These are phyloP conservation scores for Thymallus thymallus DNA, from an alignment of 2,113 vertebrate genomes.

Conservation along the genomic window DNA sequence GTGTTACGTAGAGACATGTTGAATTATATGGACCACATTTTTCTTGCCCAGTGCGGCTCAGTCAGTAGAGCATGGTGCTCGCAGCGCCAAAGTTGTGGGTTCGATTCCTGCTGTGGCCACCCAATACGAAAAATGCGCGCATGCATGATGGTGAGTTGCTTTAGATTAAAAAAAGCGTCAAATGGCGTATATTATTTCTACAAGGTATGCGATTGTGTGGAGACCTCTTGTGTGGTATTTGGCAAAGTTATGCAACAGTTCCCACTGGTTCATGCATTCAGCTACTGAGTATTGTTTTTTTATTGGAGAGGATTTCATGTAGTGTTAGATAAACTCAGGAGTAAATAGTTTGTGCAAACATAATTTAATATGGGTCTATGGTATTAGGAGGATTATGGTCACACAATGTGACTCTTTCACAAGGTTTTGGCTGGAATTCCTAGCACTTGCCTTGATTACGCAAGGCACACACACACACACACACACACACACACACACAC, in stretches of 20 bases:
- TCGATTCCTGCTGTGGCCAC: no score
- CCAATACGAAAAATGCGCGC: no score
- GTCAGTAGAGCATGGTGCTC: no score
- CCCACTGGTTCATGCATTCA: background rate
- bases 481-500: rapidly evolving
- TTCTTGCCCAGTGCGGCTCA: no score
- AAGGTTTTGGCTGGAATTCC: background rate
- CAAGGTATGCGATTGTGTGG: no score
- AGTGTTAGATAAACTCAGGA: background rate
- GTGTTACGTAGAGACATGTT: no score
- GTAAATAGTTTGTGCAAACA: background rate
- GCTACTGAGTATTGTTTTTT: background rate
- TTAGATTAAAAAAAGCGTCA: no score
- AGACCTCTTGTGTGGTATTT: background rate
- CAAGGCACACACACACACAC: background rate
- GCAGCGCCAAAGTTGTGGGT: no score
- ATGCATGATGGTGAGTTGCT: no score
- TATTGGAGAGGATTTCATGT: background rate
- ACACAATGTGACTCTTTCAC: background rate
- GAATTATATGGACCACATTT: no score
- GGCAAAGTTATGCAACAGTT: background rate
- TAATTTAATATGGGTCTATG: background rate
- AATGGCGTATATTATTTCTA: no score
- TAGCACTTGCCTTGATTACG: background rate
- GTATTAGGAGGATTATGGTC: background rate